Percentiles rank a stretch among this genome's conserved stretches.
Evolutionary conservation across 2,888 invertebrate species (phyloP).

Genomic region (Cerceris ruficornis): DNA sequence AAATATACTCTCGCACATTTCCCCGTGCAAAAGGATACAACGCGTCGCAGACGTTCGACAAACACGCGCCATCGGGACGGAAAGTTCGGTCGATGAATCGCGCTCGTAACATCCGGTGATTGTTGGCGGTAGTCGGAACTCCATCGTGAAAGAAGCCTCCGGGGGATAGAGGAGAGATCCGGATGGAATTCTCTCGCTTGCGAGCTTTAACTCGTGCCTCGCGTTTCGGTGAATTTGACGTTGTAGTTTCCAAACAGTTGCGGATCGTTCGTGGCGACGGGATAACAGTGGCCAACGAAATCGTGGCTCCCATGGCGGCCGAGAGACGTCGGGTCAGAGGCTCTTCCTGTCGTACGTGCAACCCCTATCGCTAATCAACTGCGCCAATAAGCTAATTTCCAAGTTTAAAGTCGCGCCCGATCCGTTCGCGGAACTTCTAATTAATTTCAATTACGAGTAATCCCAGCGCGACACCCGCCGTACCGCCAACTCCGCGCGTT

Average conservation of each 20-base stretch:
- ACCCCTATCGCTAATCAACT: slow-evolving; percentile 43
- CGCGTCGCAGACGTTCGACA: slow-evolving; percentile 15
- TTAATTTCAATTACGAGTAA: not conserved
- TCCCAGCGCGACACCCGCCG: not conserved
- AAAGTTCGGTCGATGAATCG: slow-evolving; percentile 54
- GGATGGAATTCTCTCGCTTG: slow-evolving; percentile 18
- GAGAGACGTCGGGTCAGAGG: not conserved
- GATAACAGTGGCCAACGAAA: slow-evolving; percentile 35
- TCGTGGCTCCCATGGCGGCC: slow-evolving; percentile 18
- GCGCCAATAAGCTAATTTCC: slow-evolving; percentile 23
- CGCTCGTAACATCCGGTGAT: slow-evolving; percentile 44
- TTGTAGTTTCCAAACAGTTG: slow-evolving; percentile 50
- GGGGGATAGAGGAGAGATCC: slow-evolving; percentile 35
- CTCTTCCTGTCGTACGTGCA: not conserved
- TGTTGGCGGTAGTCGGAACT: slow-evolving; percentile 44
- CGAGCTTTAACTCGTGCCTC: not conserved
- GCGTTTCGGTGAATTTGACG: slow-evolving; percentile 26
- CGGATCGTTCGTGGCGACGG: slow-evolving; percentile 31
- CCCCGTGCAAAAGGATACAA: not conserved
- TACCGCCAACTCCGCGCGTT: no score
- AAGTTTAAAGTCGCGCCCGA: slow-evolving; percentile 7
- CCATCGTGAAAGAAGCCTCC: slow-evolving; percentile 30
- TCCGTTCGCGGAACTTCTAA: slow-evolving; percentile 8
- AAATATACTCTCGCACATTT: not conserved
- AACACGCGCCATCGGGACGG: slow-evolving; percentile 32